Percentiles rank a stretch among this genome's conserved stretches.
Evolutionary conservation across 2,888 invertebrate genomes (phyloP).

Genomic region (Coenonympha arcania): DNA sequence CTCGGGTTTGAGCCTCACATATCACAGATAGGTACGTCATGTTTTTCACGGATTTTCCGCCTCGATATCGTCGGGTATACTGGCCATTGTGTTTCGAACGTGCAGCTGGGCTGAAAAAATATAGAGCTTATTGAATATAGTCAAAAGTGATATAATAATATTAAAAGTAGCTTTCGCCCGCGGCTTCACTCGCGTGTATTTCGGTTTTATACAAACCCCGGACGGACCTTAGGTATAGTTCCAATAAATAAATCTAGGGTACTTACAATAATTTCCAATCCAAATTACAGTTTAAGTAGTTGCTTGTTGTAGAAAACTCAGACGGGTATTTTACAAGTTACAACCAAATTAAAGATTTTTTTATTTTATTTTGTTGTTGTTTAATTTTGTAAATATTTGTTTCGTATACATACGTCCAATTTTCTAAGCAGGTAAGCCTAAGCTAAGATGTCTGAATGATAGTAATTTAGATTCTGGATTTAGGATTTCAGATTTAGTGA

Average conservation of each 20-base stretch:
- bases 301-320: too few species aligned
- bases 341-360: too few species aligned
- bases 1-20: background rate
- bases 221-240: too few species aligned
- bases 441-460: background rate
- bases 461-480: background rate
- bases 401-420: too few species aligned
- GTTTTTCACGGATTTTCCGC: conserved; percentile 4
- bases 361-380: too few species aligned
- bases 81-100: background rate
- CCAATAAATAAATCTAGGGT: too few species aligned
- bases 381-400: too few species aligned
- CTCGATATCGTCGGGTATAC: background rate
- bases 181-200: background rate
- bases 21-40: conserved; percentile 4
- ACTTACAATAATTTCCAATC: too few species aligned
- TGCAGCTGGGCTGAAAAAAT: background rate
- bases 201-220: background rate
- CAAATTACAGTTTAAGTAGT: too few species aligned
- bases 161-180: background rate
- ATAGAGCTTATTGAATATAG: background rate
- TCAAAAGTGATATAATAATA: background rate
- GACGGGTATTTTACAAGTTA: too few species aligned
- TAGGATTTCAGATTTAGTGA: background rate
- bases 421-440: too few species aligned